Evolutionary conservation across 2,113 vertebrate species (phyloP).

Genomic region (Periophthalmus modestus): DNA sequence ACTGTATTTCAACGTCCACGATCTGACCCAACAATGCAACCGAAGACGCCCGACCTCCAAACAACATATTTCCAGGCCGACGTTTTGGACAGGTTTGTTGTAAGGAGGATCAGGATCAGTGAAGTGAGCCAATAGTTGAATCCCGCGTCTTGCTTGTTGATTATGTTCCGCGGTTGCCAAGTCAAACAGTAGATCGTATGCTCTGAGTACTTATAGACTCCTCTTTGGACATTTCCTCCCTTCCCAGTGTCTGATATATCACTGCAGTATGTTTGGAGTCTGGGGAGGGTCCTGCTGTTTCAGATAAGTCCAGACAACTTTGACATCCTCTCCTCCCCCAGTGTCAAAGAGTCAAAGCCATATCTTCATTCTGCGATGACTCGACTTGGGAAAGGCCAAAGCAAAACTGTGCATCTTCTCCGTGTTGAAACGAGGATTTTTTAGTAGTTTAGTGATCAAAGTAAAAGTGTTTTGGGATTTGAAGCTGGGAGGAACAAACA

Average conservation of each 20-base stretch:
- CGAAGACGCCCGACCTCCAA: slow-evolving; percentile 18
- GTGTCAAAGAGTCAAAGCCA: slow-evolving; percentile 62
- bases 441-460: slow-evolving; percentile 35
- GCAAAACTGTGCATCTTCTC: background rate
- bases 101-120: slow-evolving; percentile 14
- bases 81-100: slow-evolving; percentile 36
- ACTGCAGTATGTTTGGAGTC: slow-evolving; percentile 39
- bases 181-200: slow-evolving; percentile 52
- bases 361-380: slow-evolving; percentile 36
- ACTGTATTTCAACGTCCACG: background rate
- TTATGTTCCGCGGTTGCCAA: slow-evolving; percentile 54
- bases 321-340: slow-evolving; percentile 54
- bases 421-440: slow-evolving; percentile 41
- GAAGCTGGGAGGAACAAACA: slow-evolving; percentile 23
- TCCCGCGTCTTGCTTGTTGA: slow-evolving; percentile 28
- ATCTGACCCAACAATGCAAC: slow-evolving; percentile 15
- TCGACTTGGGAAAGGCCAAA: slow-evolving; percentile 11
- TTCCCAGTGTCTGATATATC: slow-evolving; percentile 56
- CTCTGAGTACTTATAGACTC: slow-evolving; percentile 43
- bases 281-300: slow-evolving; percentile 50
- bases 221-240: slow-evolving; percentile 43
- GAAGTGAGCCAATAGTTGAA: slow-evolving; percentile 39
- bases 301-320: slow-evolving; percentile 67
- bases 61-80: slow-evolving; percentile 39
- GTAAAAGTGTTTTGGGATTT: slow-evolving; percentile 28